Base-by-base conservation (phyloP, 2,888 invertebrate species). In the Spodoptera exigua region DNA sequence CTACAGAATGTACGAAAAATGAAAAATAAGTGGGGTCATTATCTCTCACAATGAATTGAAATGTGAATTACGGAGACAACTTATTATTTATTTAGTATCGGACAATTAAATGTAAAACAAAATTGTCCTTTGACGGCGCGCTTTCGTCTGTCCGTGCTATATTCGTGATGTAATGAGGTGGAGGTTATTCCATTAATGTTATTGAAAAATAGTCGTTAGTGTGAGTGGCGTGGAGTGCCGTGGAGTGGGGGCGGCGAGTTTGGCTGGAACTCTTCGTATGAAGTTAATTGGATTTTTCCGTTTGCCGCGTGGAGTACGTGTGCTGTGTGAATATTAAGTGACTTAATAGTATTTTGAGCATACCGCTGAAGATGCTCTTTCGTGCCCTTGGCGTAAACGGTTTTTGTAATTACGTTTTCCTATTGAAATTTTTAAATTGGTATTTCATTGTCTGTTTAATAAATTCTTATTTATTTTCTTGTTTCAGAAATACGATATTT, bases 281-380 rank as follows among this genome's bases (percentile, higher is more conserved):
- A 83, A 91, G 88, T 91, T 92, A 92, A 92, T 92, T 92, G 91
- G 91, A 92, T 92, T 92, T 91, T 92, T 91, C 91, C 91, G 89
- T 92, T 90, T 90, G 88, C 87, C 88, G 81, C 87, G 88, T 77
- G 77, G 81, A 79, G 85, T 81, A 89, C 89, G 91, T 88, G 89
- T 84, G 83, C 85, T 79, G 88, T 83, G 84, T 90, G 89, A 89
- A 90, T 92, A 90, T 89, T 89, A 88, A 89, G 88, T 84, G 81
- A 81, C 83, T 80, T 86, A 85, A 87, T 85, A 88, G 86, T 89
- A 86, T 87, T 89, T 82, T 79, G 80, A 82, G 69, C 76, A 77
- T 76, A 72, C 68, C 69, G 69, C 71, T 78, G 70, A 66, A 79
- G 78, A 79, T 78, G 78, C 56, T 70, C 53, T 74, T 71, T 51